phyloP scores from a whole-genome alignment of 2,797 vertebrate genomes.

The Chelidonichthys spinosus region DNA sequence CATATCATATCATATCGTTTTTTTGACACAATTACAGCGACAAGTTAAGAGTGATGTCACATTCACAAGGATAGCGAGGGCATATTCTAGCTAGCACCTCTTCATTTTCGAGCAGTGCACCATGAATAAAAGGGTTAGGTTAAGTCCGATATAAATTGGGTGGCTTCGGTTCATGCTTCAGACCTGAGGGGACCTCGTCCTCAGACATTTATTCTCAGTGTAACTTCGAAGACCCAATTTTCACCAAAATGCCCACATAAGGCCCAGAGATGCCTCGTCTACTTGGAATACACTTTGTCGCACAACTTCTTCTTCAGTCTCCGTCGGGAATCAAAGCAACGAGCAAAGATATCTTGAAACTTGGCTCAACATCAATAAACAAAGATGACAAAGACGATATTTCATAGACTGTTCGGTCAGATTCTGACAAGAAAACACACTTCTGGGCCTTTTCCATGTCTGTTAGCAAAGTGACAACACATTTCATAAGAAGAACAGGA shows the following conservation, averaged over 20 bases:
- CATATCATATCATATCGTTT: too few relatives aligned
- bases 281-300: too few relatives aligned
- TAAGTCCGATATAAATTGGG: neutral
- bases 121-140: neutral
- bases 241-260: neutral
- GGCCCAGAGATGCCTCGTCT: neutral
- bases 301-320: neutral
- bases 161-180: neutral
- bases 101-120: neutral
- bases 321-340: neutral
- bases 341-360: neutral
- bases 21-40: neutral
- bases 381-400: too few relatives aligned
- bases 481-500: neutral
- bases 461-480: constrained; percentile 5
- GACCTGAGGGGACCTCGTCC: neutral
- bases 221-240: constrained; percentile 6
- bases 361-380: neutral
- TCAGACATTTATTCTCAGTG: neutral
- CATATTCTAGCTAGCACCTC: neutral
- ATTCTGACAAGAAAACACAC: neutral
- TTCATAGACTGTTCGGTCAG: neutral
- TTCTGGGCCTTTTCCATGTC: neutral
- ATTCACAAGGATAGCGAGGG: neutral
- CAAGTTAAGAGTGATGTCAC: neutral